A percentile compares a stretch with the other conserved stretches of the same genome.
Conservation (phyloP, 2,113 vertebrate genomes). For the Paracyprichromis sp. region DNA sequence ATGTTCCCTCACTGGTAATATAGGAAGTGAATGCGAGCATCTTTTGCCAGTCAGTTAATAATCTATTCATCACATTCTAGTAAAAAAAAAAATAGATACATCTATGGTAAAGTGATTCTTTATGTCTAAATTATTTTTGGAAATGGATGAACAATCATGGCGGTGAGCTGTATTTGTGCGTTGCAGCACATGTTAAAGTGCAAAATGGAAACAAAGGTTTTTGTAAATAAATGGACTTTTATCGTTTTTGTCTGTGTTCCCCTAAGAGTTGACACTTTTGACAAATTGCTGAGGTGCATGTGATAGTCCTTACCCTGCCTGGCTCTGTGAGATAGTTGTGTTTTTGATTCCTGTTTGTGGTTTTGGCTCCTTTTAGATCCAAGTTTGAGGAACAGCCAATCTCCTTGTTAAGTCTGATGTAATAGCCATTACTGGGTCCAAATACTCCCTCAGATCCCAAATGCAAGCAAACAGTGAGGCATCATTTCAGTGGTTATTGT, state of each 20-base stretch:
- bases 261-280: slow-evolving; percentile 5
- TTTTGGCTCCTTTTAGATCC: neutral
- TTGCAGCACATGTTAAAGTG: slow-evolving; percentile 61
- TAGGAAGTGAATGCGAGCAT: neutral
- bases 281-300: slow-evolving; percentile 23
- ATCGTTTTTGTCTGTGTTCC: neutral
- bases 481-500: neutral
- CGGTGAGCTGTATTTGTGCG: slow-evolving; percentile 46
- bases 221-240: neutral
- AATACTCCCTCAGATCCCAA: neutral
- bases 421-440: neutral
- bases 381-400: slow-evolving; percentile 14
- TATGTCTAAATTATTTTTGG: neutral
- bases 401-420: neutral
- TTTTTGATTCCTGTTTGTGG: neutral
- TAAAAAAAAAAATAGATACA: slow-evolving; percentile 50
- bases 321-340: neutral
- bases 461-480: neutral
- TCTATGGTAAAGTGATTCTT: slow-evolving; percentile 20
- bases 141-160: slow-evolving; percentile 50
- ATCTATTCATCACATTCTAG: neutral
- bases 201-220: slow-evolving; percentile 50
- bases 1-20: neutral
- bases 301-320: slow-evolving; percentile 14
- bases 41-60: neutral